phyloP scores from a whole-genome alignment of 2,888 invertebrate species.

The Chrysodeixis includens region DNA sequence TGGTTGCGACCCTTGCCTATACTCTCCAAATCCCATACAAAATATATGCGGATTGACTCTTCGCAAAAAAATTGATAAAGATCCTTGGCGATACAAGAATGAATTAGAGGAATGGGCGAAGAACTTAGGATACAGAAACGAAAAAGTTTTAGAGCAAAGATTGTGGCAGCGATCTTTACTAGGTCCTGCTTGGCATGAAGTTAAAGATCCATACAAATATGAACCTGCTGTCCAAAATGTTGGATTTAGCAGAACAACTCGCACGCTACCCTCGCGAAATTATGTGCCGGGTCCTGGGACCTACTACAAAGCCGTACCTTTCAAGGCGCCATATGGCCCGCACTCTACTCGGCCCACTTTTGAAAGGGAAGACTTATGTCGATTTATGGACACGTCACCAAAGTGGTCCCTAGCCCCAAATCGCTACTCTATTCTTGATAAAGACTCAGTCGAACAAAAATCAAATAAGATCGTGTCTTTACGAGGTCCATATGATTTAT shows the following conservation, averaged over 20 bases:
- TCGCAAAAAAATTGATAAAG: slow-evolving; percentile 64
- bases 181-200: slow-evolving; percentile 79
- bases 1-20: slow-evolving; percentile 78
- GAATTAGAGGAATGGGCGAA: slow-evolving; percentile 81
- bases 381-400: slow-evolving; percentile 71
- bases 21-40: slow-evolving; percentile 69
- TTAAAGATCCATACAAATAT: slow-evolving; percentile 60
- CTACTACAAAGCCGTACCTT: slow-evolving; percentile 73
- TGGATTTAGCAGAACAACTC: slow-evolving; percentile 75
- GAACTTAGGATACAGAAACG: slow-evolving; percentile 83
- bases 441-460: slow-evolving; percentile 75
- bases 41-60: slow-evolving; percentile 69
- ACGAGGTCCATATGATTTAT: slow-evolving; percentile 82
- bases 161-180: slow-evolving; percentile 70
- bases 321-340: slow-evolving; percentile 75
- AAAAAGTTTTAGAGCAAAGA: slow-evolving; percentile 69
- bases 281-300: slow-evolving; percentile 77
- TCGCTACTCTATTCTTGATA: slow-evolving; percentile 79
- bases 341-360: slow-evolving; percentile 76
- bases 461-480: slow-evolving; percentile 77
- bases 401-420: slow-evolving; percentile 80
- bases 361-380: slow-evolving; percentile 77
- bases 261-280: slow-evolving; percentile 60
- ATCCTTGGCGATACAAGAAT: slow-evolving; percentile 79
- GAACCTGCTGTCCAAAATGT: slow-evolving; percentile 74